These are phyloP conservation scores for Thereva unica DNA, from an alignment of 2,888 invertebrate genomes.

Conservation along the genomic window DNA sequence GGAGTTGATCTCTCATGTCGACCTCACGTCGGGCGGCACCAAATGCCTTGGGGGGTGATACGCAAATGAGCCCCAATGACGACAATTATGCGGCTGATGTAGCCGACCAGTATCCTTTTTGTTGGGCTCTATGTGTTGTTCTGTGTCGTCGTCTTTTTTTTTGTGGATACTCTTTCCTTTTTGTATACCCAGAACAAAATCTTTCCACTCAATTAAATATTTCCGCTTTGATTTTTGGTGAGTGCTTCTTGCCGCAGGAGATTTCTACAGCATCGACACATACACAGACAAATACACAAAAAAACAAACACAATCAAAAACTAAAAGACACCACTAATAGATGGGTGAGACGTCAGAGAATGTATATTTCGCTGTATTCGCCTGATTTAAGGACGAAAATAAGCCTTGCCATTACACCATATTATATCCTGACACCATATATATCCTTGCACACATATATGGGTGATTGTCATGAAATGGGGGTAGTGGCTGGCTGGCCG, in stretches of 20 bases:
- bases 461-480: no score
- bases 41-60: neutral
- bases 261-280: neutral
- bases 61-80: conserved; percentile 1
- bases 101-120: neutral
- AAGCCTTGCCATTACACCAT: no score
- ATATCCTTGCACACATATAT: no score
- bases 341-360: no score
- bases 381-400: no score
- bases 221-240: conserved; percentile 25
- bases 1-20: neutral
- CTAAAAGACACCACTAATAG: no score
- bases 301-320: no score
- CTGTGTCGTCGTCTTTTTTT: neutral
- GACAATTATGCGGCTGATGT: conserved; percentile 8
- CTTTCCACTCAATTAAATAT: conserved; percentile 29
- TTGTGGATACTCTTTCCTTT: neutral
- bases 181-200: conserved; percentile 3
- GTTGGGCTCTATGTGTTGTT: conserved; percentile 1
- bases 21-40: neutral
- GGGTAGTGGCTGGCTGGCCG: no score
- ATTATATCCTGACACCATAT: no score
- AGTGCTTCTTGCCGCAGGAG: conserved; percentile 6
- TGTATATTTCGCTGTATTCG: no score
- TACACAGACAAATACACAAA: no score